Evolutionary conservation across 2,797 vertebrate genomes (phyloP).

Genomic region (Sardinella longiceps): DNA sequence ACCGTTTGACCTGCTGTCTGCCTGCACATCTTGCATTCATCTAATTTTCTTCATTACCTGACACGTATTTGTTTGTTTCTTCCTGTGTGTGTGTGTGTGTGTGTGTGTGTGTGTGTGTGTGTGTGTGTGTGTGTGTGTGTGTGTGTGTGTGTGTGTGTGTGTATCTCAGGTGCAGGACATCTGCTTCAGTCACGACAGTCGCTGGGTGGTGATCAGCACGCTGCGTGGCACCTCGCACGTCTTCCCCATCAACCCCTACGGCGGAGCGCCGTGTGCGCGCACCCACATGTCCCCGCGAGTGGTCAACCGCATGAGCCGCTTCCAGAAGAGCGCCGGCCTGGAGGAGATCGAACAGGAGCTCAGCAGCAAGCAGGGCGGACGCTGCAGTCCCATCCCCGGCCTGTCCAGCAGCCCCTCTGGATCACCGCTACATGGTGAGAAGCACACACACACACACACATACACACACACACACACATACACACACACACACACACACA

Average conservation of each 20-base stretch:
- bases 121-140: background rate
- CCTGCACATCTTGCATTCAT: background rate
- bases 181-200: constrained; percentile 96
- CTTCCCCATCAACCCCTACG: constrained; percentile 95
- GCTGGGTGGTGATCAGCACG: constrained; percentile 96
- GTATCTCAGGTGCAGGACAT: constrained; percentile 91
- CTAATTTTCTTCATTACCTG: background rate
- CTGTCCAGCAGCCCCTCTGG: constrained; percentile 94
- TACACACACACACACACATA: background rate
- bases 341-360: constrained; percentile 98
- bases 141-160: constrained; percentile 23
- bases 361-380: constrained; percentile 85
- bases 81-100: background rate
- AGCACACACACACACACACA: constrained; percentile 36
- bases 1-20: background rate
- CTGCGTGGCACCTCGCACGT: constrained; percentile 95
- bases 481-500: constrained; percentile 3
- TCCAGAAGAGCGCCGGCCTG: constrained; percentile 96
- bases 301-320: constrained; percentile 97
- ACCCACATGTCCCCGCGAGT: constrained; percentile 96
- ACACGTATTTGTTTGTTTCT: background rate
- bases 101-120: background rate
- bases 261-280: constrained; percentile 91
- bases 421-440: constrained; percentile 91
- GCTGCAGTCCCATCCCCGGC: constrained; percentile 92